Percentiles rank a stretch among this genome's conserved stretches.
These are phyloP conservation scores for Drosophila paranaensis DNA, from an alignment of 2,888 invertebrate species.

Conservation along the genomic window DNA sequence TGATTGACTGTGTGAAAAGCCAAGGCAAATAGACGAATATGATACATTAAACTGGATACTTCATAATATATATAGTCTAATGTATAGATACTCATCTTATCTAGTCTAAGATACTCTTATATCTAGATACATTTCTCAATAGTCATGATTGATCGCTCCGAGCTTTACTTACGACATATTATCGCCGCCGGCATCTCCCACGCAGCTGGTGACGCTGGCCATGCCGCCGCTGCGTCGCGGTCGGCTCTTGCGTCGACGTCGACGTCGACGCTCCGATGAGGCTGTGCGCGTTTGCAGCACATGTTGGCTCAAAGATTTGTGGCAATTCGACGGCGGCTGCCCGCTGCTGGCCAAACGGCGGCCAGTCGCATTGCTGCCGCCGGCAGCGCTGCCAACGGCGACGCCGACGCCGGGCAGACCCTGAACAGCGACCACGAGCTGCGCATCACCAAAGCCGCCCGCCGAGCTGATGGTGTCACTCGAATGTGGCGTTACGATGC, in stretches of 20 bases:
- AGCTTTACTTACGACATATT: conserved; percentile 81
- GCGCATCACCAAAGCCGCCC: conserved; percentile 83
- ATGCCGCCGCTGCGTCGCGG: conserved; percentile 82
- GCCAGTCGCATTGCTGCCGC: conserved; percentile 83
- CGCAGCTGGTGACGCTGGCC: conserved; percentile 79
- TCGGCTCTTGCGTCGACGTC: conserved; percentile 83
- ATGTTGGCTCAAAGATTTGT: conserved; percentile 84
- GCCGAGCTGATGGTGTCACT: conserved; percentile 83
- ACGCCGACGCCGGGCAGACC: conserved; percentile 45
- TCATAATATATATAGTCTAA: neutral
- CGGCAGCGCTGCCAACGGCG: conserved; percentile 34
- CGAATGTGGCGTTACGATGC: conserved; percentile 73
- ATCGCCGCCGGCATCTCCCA: conserved; percentile 78
- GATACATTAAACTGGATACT: too few species aligned
- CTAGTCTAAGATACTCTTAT: too few species aligned
- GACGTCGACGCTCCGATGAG: conserved; percentile 83
- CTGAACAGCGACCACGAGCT: conserved; percentile 82
- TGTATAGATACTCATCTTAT: too few species aligned
- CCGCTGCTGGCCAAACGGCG: conserved; percentile 83
- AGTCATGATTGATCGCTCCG: neutral
- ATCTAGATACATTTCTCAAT: neutral
- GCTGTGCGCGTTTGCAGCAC: conserved; percentile 83
- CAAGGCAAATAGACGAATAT: neutral
- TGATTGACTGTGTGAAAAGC: neutral
- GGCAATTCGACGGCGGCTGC: conserved; percentile 50